Conservation (phyloP, 2,797 vertebrate genomes). For the Liasis olivaceus region DNA sequence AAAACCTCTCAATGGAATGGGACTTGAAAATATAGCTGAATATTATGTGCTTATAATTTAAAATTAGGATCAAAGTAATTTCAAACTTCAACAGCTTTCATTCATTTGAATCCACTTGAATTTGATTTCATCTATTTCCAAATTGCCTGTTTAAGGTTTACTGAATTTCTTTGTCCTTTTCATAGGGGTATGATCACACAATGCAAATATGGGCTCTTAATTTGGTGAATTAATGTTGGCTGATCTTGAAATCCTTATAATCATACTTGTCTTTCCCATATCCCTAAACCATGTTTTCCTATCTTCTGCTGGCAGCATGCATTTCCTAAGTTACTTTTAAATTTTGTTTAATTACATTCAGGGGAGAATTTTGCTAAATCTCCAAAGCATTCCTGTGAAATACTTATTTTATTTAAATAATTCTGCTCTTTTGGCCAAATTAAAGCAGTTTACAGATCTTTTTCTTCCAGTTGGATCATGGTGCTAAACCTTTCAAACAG, state of each 20-base stretch:
- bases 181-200: not conserved
- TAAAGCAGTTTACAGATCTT: not conserved
- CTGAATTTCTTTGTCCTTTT: not conserved
- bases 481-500: not conserved
- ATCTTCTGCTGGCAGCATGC: not conserved
- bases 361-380: not conserved
- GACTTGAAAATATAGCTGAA: not conserved
- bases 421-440: not conserved
- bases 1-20: not conserved
- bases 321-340: not conserved
- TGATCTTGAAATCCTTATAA: not conserved
- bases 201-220: not conserved
- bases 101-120: not conserved
- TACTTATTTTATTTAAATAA: not conserved
- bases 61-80: not conserved
- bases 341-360: not conserved
- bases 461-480: not conserved
- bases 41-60: not conserved
- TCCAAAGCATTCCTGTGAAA: not conserved
- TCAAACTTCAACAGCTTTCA: not conserved
- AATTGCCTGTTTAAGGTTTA: not conserved
- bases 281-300: not conserved
- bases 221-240: not conserved
- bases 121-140: not conserved
- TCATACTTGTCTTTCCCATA: not conserved